Base-by-base conservation (phyloP, 2,888 invertebrate species). In the Aspidapion aeneum region DNA sequence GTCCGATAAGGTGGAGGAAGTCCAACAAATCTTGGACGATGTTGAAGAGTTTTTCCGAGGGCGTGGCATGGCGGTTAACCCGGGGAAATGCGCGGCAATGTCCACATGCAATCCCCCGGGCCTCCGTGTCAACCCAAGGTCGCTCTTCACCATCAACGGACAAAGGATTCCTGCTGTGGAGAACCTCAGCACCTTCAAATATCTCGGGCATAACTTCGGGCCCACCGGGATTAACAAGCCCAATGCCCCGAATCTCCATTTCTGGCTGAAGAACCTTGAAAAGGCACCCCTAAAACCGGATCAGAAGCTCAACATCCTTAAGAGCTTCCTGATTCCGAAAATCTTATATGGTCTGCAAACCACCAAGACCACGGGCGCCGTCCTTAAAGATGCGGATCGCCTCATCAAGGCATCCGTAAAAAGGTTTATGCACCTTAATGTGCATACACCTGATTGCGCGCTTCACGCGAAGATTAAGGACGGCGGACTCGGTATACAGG, bases 391-490 rank as follows among this genome's bases (percentile, higher is more conserved):
- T 2, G 63, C 58, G 1, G 67, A 69, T 35, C 54, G 62, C 16
- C 35, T 64, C 5, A 54, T 66, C 2, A 61, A 61, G 1, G 49
- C 63, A 35, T n/a, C 65, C 17, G 62, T 68, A 7, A 63, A 71
- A 55, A 21, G 58, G 7, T 77, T 78, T 72, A 80, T 83, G 80
- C 83, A 83, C 80, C 81, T 84, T 79, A 77, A 80, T 78, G 79
- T 80, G 1, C 74, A 68, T 70, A 75, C 63, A 67, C 73, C 70
- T 65, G 72, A 69, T 74, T 74, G 70, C 70, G 72, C 58, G 65
- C 67, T 70, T 61, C 74, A 66, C 66, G 72, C 67, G 21, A 67
- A 62, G 55, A 16, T 66, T 51, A n/a, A 62, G 48, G 73, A 72
- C 51, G 74, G 74, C 1, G 72, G 72, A 0, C 65, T 74, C n/a